These are phyloP conservation scores for Cataglyphis hispanica DNA, from an alignment of 1,140 invertebrate genomes.

Conservation along the genomic window DNA sequence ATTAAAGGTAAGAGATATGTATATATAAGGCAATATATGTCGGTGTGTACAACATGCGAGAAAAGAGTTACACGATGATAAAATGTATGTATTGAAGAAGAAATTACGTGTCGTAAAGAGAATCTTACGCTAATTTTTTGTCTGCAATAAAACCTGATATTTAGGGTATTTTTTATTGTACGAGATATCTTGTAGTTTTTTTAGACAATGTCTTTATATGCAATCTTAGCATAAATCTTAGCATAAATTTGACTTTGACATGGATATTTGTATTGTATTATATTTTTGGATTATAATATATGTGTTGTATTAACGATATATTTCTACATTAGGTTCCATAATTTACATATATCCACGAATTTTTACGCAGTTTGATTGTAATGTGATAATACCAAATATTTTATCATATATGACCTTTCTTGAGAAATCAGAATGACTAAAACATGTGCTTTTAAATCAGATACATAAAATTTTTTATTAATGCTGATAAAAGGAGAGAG, in stretches of 20 bases:
- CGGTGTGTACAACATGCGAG: background rate
- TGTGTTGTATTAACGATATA: background rate
- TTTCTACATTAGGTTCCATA: slow-evolving; percentile 1
- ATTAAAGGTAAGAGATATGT: background rate
- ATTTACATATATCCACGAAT: background rate
- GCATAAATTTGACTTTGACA: background rate
- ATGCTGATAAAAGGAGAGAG: background rate
- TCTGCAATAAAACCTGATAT: background rate
- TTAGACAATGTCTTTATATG: background rate
- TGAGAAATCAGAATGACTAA: background rate
- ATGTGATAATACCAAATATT: background rate
- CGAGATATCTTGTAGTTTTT: background rate
- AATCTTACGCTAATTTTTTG: background rate
- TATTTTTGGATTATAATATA: no score
- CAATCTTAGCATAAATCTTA: background rate
- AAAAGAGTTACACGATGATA: background rate
- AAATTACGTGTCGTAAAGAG: background rate
- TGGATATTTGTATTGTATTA: background rate
- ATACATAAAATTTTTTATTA: background rate
- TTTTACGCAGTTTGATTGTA: background rate
- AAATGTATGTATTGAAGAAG: background rate
- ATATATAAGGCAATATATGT: background rate
- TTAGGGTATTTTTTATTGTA: background rate
- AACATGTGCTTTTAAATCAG: background rate
- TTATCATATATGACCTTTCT: background rate